These are phyloP conservation scores for Mesaphorura yosii DNA, from an alignment of 1,140 invertebrate species.

Conservation along the genomic window DNA sequence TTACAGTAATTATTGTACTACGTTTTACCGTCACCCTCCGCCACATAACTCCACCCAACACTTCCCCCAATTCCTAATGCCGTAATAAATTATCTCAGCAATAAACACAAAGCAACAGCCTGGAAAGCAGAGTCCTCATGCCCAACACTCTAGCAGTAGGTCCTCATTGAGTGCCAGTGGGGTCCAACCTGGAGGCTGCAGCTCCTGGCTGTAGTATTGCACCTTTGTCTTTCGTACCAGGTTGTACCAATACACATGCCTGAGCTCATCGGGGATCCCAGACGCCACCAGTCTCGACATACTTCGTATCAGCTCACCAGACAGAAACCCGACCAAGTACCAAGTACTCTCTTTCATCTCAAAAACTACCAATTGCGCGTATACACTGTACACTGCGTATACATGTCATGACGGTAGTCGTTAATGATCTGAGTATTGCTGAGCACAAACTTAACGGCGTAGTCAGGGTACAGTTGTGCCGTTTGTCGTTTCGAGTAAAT, in stretches of 20 bases:
- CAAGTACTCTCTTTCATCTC: background rate
- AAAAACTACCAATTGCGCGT: background rate
- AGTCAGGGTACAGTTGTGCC: background rate
- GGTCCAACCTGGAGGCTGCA: background rate
- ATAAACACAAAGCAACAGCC: no score
- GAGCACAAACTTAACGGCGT: background rate
- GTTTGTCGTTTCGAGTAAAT: background rate
- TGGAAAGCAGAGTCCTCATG: no score
- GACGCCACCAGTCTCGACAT: background rate
- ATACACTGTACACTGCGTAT: background rate
- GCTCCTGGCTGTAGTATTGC: background rate
- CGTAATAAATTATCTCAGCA: no score
- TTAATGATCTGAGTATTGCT: background rate
- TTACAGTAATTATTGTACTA: no score
- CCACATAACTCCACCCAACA: no score
- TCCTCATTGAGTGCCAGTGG: no score
- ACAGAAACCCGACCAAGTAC: background rate
- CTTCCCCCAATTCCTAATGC: no score
- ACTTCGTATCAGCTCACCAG: background rate
- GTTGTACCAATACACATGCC: background rate
- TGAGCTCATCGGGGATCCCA: background rate
- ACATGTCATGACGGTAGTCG: background rate
- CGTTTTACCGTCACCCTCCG: no score
- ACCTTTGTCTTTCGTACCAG: background rate
- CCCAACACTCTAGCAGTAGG: no score